These are phyloP conservation scores for Operophtera brumata DNA, from an alignment of 2,888 invertebrate species.

Conservation along the genomic window DNA sequence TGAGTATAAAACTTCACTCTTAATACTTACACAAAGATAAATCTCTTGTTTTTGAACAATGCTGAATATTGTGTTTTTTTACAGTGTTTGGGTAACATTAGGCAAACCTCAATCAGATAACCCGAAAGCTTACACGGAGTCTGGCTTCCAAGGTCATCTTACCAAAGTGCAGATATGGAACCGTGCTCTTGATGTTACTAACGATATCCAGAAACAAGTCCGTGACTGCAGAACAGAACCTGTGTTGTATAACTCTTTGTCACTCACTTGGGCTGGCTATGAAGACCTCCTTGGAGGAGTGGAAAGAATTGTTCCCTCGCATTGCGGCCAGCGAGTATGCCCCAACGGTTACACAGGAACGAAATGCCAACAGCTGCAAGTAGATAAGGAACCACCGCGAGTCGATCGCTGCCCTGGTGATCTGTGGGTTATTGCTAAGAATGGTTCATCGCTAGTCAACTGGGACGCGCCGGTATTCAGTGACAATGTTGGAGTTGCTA, in stretches of 20 bases:
- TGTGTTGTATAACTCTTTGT: constrained; percentile 91
- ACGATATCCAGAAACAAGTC: constrained; percentile 96
- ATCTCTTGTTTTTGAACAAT: neutral
- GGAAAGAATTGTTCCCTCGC: constrained; percentile 93
- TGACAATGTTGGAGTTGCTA: constrained; percentile 91
- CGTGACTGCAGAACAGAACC: constrained; percentile 95
- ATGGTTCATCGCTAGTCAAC: constrained; percentile 92
- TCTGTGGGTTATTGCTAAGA: constrained; percentile 95
- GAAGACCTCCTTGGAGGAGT: constrained; percentile 94
- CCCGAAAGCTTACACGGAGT: constrained; percentile 90
- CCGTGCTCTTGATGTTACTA: constrained; percentile 93
- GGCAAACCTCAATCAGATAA: constrained; percentile 93
- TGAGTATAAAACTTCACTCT: constrained; percentile 66
- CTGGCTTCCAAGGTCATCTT: constrained; percentile 97
- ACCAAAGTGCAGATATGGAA: constrained; percentile 98
- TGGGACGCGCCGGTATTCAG: constrained; percentile 96
- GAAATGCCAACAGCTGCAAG: constrained; percentile 91
- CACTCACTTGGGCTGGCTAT: constrained; percentile 96
- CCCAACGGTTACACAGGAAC: constrained; percentile 92
- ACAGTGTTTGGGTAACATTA: constrained; percentile 93
- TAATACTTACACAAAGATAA: neutral
- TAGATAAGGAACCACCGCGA: constrained; percentile 92
- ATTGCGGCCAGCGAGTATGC: constrained; percentile 94
- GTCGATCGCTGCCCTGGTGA: constrained; percentile 96
- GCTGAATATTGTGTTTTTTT: constrained; percentile 38